Base-by-base conservation (phyloP, 2,113 vertebrate genomes). In the Indri indri region DNA sequence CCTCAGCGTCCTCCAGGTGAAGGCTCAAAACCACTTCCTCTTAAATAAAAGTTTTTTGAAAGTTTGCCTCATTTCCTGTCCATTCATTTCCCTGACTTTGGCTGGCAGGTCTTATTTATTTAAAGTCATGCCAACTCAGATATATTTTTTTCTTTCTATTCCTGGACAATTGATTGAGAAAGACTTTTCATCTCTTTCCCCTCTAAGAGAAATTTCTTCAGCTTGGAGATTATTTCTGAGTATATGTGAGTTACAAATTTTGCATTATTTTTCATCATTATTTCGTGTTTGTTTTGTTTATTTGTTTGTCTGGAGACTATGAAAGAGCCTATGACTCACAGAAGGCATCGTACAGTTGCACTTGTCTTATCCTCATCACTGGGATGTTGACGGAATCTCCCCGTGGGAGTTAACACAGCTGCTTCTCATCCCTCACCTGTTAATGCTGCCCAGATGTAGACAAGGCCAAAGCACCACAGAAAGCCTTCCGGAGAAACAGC, bases 61-160 rank as follows among this genome's bases (percentile, higher is more conserved):
- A 27, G 70, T 80, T 95, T 95, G 85, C 89, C 79, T 97, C 57
- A 95, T 96, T 98, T 97, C 96, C 96, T 96, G 89, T 76, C 65
- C 88, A 82, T 71, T 92, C 70, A 88, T 92, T 88, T 94, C 47
- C 47, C 59, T 70, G 85, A 42, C 81, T 94, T 90, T 95, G 66
- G n/a, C 90, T 89, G 85, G 66, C 88, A 91, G 57, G 17, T 83
- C 54, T 95, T 95, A 47, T 65, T 71, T 92, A 88, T 77, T 84
- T 83, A 87, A 95, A 95, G 73, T 71, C 52, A 59, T 76, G 59
- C 88, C 65, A 93, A 77, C 34, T 16, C 47, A 88, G 32, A 40
- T 34, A 25, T 22, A 32, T 10, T 22, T 40, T 74, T 76, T 87
- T 57, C 37, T 96, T 79, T 71, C 54, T 90, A 34, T 59, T 17